Conservation (phyloP, 2,113 vertebrate genomes). For the Phrynosoma blainvillii region DNA sequence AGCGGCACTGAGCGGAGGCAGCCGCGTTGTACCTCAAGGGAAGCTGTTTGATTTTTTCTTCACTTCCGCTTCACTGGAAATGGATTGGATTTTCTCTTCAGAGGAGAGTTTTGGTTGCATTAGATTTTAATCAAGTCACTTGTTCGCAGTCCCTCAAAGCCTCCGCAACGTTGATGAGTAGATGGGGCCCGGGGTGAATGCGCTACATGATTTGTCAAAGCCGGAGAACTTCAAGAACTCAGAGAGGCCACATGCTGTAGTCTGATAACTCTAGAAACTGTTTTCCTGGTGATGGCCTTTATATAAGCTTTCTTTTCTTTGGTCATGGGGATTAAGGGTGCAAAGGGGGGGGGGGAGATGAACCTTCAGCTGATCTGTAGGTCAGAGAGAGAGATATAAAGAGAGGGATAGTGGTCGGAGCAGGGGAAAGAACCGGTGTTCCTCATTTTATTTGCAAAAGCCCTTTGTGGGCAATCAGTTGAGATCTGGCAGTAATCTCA, state of each 20-base stretch:
- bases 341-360: conserved; percentile 36
- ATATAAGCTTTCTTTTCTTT: conserved; percentile 50
- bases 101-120: conserved; percentile 73
- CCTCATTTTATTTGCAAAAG: not conserved
- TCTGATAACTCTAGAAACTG: conserved; percentile 48
- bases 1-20: conserved; percentile 58
- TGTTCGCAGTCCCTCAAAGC: conserved; percentile 67
- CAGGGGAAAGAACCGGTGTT: no score
- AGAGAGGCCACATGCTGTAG: conserved; percentile 52
- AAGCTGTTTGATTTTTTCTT: conserved; percentile 66
- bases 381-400: not conserved
- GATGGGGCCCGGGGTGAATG: conserved; percentile 63
- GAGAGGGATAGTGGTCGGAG: not conserved
- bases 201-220: conserved; percentile 60
- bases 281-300: conserved; percentile 41
- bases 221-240: conserved; percentile 46
- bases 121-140: conserved; percentile 75
- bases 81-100: conserved; percentile 68
- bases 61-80: conserved; percentile 77
- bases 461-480: not conserved
- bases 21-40: conserved; percentile 65
- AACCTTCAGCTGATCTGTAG: conserved; percentile 8
- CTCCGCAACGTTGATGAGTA: conserved; percentile 56
- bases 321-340: conserved; percentile 42
- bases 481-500: not conserved